Conservation (phyloP, 2,797 vertebrate genomes). For the Paramormyrops hopkinsi region DNA sequence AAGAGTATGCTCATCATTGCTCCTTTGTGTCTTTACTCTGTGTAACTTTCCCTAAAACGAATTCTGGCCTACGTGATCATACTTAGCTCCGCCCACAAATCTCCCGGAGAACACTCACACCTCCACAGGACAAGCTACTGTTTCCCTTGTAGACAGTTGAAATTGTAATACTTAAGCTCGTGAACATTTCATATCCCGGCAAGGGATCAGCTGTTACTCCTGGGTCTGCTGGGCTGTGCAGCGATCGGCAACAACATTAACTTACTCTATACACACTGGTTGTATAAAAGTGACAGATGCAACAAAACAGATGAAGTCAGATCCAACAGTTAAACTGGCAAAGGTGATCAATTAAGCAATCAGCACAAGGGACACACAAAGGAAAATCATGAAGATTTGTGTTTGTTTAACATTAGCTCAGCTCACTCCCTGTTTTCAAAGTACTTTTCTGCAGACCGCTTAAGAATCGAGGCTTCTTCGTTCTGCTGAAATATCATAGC, state of each 20-base stretch:
- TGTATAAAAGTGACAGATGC: not conserved
- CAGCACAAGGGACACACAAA: not conserved
- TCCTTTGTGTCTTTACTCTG: not conserved
- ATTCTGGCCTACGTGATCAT: not conserved
- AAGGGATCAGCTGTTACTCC: not conserved
- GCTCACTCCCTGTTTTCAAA: not conserved
- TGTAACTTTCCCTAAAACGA: not conserved
- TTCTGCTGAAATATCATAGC: not conserved
- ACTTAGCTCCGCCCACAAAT: not conserved
- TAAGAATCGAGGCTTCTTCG: not conserved
- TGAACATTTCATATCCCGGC: not conserved
- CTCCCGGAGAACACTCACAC: not conserved
- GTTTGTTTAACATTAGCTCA: not conserved
- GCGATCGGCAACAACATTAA: not conserved
- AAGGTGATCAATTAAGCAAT: not conserved
- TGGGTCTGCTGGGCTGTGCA: no score
- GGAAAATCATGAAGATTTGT: not conserved
- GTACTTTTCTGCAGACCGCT: not conserved
- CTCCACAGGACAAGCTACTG: not conserved
- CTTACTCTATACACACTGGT: not conserved
- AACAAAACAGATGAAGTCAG: not conserved
- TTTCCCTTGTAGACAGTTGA: not conserved
- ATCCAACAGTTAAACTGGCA: not conserved
- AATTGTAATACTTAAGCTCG: not conserved
- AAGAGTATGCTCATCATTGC: not conserved